Base-by-base conservation (phyloP, 2,113 vertebrate species). In the Pelecanus crispus region DNA sequence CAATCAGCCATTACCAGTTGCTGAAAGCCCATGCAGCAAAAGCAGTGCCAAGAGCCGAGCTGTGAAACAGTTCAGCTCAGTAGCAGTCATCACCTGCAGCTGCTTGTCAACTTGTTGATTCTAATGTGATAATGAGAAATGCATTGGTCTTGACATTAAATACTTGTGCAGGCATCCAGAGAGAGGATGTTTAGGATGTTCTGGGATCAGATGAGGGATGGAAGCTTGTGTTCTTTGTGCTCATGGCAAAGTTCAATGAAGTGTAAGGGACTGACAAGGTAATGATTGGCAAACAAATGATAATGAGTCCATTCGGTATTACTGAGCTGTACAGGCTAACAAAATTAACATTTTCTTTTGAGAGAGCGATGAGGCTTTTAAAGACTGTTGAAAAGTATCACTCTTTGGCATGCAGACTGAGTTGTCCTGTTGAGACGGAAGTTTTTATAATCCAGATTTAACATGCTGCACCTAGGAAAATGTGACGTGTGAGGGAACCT, bases 81-180 rank as follows among this genome's bases (percentile, higher is more conserved):
- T 21, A 87, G 91, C 81, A 94, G 74, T 91, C 81, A 45, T 89
- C 89, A 92, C 92, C 78, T 92, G 73, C 96, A 94, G 91, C 87
- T 89, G 68, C 73, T 85, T 85, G 77, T 89, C 95, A 82, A 49
- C 88, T 94, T 82, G 84, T 72, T 81, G 89, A 63, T 85, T 84
- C 77, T 81, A 72, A 84, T 26, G 72, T 75, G 95, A 75, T 91
- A 90, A 93, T 75, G 68, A 88, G 86, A 94, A 83, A 49, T 84
- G 38, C 49, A 63, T 63, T 72, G 53, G 31, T 70, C 77, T 72
- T 81, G 90, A 83, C 49, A 44, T 45, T 61, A 74, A 95, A 82
- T 73, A n/a, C 20, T 66, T 75, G 61, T 82, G 45, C 70, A 92
- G 44, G 47, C 73, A 82, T 31, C 62, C 58, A 92, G 77, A 84